phyloP scores from a whole-genome alignment of 1,140 invertebrate species.

The Alviniconcha marisindica region DNA sequence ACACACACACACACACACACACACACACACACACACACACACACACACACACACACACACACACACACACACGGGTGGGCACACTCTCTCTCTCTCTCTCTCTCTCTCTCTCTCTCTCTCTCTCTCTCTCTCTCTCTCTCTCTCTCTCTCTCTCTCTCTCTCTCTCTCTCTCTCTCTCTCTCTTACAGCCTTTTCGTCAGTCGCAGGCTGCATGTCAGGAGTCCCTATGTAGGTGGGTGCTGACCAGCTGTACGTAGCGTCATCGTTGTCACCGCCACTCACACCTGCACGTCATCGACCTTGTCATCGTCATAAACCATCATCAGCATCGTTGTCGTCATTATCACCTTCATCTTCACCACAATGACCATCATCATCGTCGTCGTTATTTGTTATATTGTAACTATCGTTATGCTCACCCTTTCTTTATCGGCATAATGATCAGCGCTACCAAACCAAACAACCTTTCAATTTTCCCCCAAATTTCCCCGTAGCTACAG shows the following conservation, averaged over 20 bases:
- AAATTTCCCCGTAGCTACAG: no score
- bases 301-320: not conserved
- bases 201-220: not conserved
- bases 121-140: slow-evolving; percentile 23
- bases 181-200: not conserved
- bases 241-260: slow-evolving; percentile 90
- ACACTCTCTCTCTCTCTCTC: slow-evolving; percentile 21
- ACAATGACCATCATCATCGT: no score
- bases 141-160: slow-evolving; percentile 1
- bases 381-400: no score
- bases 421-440: no score
- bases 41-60: slow-evolving; percentile 14
- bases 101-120: not conserved
- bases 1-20: not conserved
- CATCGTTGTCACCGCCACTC: slow-evolving; percentile 88
- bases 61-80: not conserved
- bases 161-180: slow-evolving; percentile 20
- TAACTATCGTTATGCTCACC: no score
- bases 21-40: slow-evolving; percentile 17
- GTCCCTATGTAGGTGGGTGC: not conserved
- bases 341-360: no score
- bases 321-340: no score
- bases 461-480: no score
- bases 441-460: no score
- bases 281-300: slow-evolving; percentile 78